Conservation (phyloP, 1,140 invertebrate species). For the Batillaria attramentaria region DNA sequence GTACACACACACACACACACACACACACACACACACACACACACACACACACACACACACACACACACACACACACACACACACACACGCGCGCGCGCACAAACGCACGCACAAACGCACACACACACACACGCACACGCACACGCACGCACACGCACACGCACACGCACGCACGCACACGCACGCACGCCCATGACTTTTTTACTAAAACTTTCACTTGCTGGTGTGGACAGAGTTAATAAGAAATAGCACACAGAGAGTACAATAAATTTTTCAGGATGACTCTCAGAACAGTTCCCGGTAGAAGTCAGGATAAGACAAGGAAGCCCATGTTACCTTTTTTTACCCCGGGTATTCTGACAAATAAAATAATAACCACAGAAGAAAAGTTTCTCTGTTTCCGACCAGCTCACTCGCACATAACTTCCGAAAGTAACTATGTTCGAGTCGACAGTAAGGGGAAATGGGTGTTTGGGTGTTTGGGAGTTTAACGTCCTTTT, state of each 20-base stretch:
- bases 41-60: neutral
- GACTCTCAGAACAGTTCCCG: neutral
- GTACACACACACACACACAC: neutral
- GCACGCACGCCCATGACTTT: neutral
- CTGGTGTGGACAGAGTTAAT: neutral
- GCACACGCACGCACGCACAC: neutral
- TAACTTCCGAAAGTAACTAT: too few species aligned
- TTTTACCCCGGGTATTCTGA: neutral
- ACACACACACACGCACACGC: neutral
- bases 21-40: conserved; percentile 4
- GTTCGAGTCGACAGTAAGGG: too few species aligned
- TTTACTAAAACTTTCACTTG: too few species aligned
- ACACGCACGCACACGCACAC: neutral
- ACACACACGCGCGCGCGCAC: neutral
- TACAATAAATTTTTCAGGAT: neutral
- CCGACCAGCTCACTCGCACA: too few species aligned
- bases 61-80: neutral
- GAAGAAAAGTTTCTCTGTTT: too few species aligned
- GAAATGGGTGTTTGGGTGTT: too few species aligned
- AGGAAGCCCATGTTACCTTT: neutral
- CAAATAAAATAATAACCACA: too few species aligned
- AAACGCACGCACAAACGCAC: neutral
- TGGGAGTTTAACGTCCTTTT: too few species aligned
- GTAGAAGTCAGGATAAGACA: neutral
- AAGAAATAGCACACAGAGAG: neutral